Conservation (phyloP, 2,888 invertebrate species). For the Laspeyria flexula region DNA sequence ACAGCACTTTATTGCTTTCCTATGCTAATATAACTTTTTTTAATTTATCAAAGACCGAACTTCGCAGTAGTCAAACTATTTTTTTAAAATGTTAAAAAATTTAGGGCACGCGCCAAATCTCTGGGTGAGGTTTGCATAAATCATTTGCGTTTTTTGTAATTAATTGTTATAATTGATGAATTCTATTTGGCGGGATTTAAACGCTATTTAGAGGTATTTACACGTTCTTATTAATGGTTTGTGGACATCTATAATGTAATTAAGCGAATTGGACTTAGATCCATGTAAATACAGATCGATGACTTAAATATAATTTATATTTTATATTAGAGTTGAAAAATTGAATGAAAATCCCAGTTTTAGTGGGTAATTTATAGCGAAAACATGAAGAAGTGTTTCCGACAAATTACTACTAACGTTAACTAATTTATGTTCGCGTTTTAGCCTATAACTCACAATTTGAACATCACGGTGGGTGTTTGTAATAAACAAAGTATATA, state of each 20-base stretch:
- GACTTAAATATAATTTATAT: conserved; percentile 19
- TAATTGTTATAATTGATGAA: conserved; percentile 36
- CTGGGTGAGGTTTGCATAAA: conserved; percentile 47
- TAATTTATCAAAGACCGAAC: conserved; percentile 56
- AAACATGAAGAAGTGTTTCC: conserved; percentile 34
- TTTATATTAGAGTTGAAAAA: conserved; percentile 26
- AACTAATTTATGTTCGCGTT: conserved; percentile 61
- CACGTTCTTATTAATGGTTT: conserved; percentile 30
- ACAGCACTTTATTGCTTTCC: conserved; percentile 57
- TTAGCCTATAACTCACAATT: conserved; percentile 61
- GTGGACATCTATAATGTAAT: conserved; percentile 8
- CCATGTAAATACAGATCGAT: conserved; percentile 18
- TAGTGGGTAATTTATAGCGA: conserved; percentile 24
- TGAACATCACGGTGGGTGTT: conserved; percentile 53
- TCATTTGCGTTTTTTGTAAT: conserved; percentile 43
- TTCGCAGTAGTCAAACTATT: conserved; percentile 57
- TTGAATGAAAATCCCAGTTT: conserved; percentile 18
- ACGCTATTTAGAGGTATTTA: conserved; percentile 25
- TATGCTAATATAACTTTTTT: conserved; percentile 72
- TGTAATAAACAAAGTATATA: conserved; percentile 53
- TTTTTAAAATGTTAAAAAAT: conserved; percentile 61
- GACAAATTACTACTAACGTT: conserved; percentile 61
- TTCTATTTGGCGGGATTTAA: conserved; percentile 33
- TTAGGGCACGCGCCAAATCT: conserved; percentile 73
- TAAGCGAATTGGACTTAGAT: conserved; percentile 8